Conservation (phyloP, 2,113 vertebrate genomes). For the Rhineura floridana region DNA sequence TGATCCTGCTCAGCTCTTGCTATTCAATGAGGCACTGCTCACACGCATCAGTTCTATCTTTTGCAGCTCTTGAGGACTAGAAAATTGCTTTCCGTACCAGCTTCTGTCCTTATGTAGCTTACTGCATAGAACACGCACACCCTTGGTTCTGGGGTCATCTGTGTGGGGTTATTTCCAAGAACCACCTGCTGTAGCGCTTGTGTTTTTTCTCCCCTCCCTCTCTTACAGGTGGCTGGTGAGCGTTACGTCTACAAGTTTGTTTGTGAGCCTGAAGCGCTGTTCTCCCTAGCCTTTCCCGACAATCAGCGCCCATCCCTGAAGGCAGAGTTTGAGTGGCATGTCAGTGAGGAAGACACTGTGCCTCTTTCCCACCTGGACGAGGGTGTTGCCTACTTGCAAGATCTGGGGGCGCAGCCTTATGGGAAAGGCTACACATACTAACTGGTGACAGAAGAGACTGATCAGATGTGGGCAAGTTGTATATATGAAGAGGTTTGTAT, state of each 20-base stretch:
- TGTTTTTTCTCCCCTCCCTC: fast-evolving
- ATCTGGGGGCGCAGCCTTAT: constrained; percentile 86
- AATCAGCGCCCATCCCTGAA: constrained; percentile 89
- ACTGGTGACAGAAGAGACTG: constrained; percentile 42
- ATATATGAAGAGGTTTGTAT: constrained; percentile 76
- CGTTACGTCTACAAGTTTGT: constrained; percentile 99
- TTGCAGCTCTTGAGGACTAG: not conserved
- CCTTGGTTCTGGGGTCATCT: not conserved
- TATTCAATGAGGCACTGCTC: not conserved
- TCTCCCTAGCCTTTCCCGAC: constrained; percentile 95
- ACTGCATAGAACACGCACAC: not conserved
- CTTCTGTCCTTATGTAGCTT: not conserved
- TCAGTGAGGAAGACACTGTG: constrained; percentile 95
- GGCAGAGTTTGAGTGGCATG: constrained; percentile 86
- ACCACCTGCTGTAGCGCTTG: not conserved
- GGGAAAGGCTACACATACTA: constrained; percentile 93
- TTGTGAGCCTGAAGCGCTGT: constrained; percentile 93
- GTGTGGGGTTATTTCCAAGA: fast-evolving
- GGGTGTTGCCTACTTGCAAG: constrained; percentile 77
- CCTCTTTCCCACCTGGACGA: constrained; percentile 95
- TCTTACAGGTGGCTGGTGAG: constrained; percentile 91
- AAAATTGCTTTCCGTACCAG: not conserved
- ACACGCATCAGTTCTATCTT: not conserved
- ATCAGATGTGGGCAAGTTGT: constrained; percentile 12
- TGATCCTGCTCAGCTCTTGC: not conserved